Evolutionary conservation across 2,888 invertebrate genomes (phyloP), one percentile per base, ranked within the genome.

Genomic region (Ethmia dodecea): DNA sequence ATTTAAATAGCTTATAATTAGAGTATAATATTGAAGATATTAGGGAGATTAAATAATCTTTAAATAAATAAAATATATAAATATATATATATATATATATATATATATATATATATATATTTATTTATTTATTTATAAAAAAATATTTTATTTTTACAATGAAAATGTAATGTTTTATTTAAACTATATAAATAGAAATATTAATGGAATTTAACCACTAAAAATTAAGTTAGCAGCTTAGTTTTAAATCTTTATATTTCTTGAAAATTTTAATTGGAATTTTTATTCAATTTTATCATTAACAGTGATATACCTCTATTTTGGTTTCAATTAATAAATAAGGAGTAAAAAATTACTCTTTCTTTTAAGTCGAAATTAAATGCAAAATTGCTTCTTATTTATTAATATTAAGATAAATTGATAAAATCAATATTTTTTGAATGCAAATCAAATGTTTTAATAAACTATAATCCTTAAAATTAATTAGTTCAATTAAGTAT

Each of bases 211-310:
- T 75, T 52, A 74, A 65, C 64, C 74, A 87, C 88, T 87, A 86
- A 71, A 68, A 76, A 73, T 80, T 81, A 89, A 90, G 88, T 90
- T 90, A 90, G 89, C 87, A 89, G 89, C 89, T 89, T 89, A 76
- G 71, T 65, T 66, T 72, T 61, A 66, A n/a, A 69, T 61, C 44
- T 52, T 60, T 69, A 71, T 89, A 88, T 87, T 88, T 89, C 88
- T 29, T 26, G 13, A 3, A 3, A 3, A 30, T 10, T 57, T 67
- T 66, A 89, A 89, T 88, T 88, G 88, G 88, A 88, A 78, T 54
- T 30, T 27, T 34, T 35, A 67, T 78, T 87, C 88, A 89, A 62
- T 89, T 43, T 45, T 87, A 88, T 88, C 84, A 89, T 90, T 89
- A 90, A 90, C 89, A 89, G 86, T 89, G 86, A 89, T 87, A 88